Conservation (phyloP, 2,113 vertebrate genomes). For the Chlorocebus sabaeus region DNA sequence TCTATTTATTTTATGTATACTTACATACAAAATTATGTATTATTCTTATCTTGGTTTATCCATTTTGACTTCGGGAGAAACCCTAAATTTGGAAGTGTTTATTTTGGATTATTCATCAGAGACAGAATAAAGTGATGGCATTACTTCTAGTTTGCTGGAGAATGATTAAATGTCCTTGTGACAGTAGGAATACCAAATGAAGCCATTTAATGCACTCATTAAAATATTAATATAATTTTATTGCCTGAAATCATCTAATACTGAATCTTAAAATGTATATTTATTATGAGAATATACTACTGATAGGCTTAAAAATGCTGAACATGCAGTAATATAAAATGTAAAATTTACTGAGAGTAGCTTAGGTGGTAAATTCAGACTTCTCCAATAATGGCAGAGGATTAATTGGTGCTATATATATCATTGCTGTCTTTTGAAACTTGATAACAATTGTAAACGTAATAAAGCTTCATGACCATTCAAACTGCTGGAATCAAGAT, state of each 20-base stretch:
- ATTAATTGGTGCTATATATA: neutral
- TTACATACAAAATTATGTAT: neutral
- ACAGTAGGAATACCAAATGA: neutral
- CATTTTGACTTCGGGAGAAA: neutral
- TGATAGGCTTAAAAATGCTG: neutral
- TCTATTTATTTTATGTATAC: neutral
- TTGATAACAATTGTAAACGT: neutral
- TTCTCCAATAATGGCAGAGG: neutral
- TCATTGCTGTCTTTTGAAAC: neutral
- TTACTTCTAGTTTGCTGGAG: neutral
- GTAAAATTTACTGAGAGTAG: neutral
- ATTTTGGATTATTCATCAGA: neutral
- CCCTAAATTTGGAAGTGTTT: neutral
- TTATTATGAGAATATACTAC: neutral
- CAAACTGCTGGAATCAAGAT: neutral
- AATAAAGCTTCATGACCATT: neutral
- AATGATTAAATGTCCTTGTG: conserved; percentile 25
- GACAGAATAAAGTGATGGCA: neutral
- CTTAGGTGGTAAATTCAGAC: neutral
- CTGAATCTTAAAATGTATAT: neutral
- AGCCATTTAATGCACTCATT: neutral
- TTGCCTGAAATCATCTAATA: conserved; percentile 23
- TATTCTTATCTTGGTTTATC: neutral
- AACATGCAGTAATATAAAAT: neutral
- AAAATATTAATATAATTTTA: conserved; percentile 54